phyloP scores from a whole-genome alignment of 2,113 vertebrate species.

The Cinclus mexicanus region DNA sequence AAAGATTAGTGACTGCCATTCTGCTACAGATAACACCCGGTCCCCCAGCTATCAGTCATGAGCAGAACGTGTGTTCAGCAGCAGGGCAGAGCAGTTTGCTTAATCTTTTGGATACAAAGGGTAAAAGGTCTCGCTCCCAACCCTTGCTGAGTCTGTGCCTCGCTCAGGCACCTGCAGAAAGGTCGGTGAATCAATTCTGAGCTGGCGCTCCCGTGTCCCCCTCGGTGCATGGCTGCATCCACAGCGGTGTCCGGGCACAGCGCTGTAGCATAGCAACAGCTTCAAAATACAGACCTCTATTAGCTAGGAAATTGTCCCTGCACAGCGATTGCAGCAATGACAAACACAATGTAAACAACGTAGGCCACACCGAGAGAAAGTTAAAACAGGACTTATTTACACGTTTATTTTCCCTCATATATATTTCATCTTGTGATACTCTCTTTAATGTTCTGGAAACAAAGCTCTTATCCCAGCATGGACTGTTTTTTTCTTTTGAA shows the following conservation, averaged over 20 bases:
- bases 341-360: not conserved
- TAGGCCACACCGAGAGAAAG: not conserved
- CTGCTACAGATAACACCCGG: not conserved
- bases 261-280: conserved; percentile 48
- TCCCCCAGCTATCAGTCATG: not conserved
- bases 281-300: not conserved
- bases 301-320: conserved; percentile 35
- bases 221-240: not conserved
- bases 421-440: not conserved
- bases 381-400: not conserved
- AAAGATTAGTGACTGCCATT: not conserved
- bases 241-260: not conserved
- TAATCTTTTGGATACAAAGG: not conserved
- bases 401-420: not conserved
- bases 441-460: not conserved
- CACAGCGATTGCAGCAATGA: not conserved
- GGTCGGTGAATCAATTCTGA: not conserved
- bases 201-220: not conserved
- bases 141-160: not conserved
- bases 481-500: not conserved
- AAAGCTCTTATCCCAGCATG: not conserved
- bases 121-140: not conserved
- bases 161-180: not conserved
- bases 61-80: not conserved
- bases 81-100: not conserved